Conservation (phyloP, 2,888 invertebrate species). For the Dryomyza anilis region DNA sequence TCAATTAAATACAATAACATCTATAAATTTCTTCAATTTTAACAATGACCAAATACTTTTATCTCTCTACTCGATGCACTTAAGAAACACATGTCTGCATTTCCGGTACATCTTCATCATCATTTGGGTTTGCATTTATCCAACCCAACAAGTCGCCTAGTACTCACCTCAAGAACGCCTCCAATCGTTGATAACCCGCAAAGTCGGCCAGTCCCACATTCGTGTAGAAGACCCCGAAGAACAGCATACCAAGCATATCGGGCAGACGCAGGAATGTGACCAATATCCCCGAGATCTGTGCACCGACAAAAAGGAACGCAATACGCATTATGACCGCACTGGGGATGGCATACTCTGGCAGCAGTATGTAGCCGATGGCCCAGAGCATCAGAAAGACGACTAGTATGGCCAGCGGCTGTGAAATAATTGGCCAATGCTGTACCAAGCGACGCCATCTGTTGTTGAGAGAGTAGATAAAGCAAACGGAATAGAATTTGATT, state of each 20-base stretch:
- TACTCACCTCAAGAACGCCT: constrained; percentile 62
- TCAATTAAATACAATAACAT: no score
- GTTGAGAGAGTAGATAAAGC: no score
- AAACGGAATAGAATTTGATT: neutral
- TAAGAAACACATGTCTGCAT: neutral
- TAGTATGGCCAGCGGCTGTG: constrained; percentile 56
- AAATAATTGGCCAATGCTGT: constrained; percentile 52
- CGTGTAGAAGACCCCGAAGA: constrained; percentile 65
- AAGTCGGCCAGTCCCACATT: constrained; percentile 63
- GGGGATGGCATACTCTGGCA: constrained; percentile 53
- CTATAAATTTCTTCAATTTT: no score
- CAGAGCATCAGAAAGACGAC: constrained; percentile 57
- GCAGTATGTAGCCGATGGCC: constrained; percentile 56
- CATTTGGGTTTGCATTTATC: neutral
- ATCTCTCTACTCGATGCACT: no score
- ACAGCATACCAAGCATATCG: constrained; percentile 69
- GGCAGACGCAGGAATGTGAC: constrained; percentile 57
- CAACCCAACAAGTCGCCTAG: neutral
- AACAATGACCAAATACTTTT: no score
- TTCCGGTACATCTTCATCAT: neutral
- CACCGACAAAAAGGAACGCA: constrained; percentile 57
- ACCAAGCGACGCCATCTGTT: constrained; percentile 57
- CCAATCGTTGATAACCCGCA: constrained; percentile 61
- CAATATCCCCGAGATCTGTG: constrained; percentile 55
- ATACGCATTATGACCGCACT: constrained; percentile 56